These are phyloP conservation scores for Philopedon plagiatum DNA, from an alignment of 2,888 invertebrate species.

Conservation along the genomic window DNA sequence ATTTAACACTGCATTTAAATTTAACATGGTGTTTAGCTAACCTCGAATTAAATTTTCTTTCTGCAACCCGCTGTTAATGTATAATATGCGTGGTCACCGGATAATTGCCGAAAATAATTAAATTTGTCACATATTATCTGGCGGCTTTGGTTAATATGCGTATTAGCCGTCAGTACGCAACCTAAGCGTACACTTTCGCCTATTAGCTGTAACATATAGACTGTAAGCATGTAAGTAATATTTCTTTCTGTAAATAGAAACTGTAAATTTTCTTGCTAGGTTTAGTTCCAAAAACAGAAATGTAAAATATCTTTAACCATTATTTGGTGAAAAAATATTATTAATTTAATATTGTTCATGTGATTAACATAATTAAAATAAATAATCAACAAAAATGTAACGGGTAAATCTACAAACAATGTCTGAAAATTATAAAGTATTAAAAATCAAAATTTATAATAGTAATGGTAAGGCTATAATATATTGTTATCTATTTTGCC, in stretches of 20 bases:
- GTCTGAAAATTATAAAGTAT: constrained; percentile 11
- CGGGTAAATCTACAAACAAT: constrained; percentile 4
- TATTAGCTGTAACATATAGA: too few relatives aligned
- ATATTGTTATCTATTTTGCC: constrained; percentile 40
- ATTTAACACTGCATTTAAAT: too few relatives aligned
- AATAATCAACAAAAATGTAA: background rate
- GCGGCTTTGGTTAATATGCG: too few relatives aligned
- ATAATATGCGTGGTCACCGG: too few relatives aligned
- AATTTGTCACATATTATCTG: too few relatives aligned
- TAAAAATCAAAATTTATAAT: constrained; percentile 33
- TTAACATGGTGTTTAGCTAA: too few relatives aligned
- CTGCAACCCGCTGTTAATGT: too few relatives aligned
- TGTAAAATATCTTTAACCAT: background rate
- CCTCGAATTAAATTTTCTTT: too few relatives aligned
- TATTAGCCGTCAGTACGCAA: too few relatives aligned
- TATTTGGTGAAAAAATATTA: background rate
- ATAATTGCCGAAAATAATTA: too few relatives aligned
- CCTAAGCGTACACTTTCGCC: too few relatives aligned
- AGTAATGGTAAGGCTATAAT: constrained; percentile 10
- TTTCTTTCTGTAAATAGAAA: background rate
- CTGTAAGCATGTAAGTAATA: background rate
- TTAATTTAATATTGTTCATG: background rate
- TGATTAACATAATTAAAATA: background rate
- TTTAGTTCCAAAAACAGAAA: background rate
- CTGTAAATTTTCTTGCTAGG: background rate